phyloP scores from a whole-genome alignment of 2,888 invertebrate species.

The Poecilobothrus nobilitatus region DNA sequence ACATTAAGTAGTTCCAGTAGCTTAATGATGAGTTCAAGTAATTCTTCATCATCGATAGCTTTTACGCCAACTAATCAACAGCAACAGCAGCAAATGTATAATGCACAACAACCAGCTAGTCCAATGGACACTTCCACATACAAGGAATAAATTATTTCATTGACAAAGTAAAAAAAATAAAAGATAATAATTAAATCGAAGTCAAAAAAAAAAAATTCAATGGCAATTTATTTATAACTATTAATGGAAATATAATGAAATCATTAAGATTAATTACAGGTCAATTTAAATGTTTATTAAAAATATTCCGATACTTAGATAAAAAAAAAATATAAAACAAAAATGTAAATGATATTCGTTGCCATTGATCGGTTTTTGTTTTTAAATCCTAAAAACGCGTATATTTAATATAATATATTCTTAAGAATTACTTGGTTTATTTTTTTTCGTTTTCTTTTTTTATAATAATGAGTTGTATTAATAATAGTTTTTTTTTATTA shows the following conservation, averaged over 20 bases:
- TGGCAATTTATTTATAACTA: neutral
- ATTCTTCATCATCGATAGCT: slow-evolving; percentile 37
- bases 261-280: neutral
- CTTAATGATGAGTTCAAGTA: slow-evolving; percentile 34
- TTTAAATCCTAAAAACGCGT: no score
- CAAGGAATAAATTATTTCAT: slow-evolving; percentile 46
- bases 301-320: neutral
- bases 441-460: no score
- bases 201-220: neutral
- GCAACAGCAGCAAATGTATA: slow-evolving; percentile 31
- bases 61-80: slow-evolving; percentile 38
- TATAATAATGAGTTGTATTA: no score
- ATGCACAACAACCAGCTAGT: slow-evolving; percentile 53
- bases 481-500: no score
- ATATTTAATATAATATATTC: no score
- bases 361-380: neutral
- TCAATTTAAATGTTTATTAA: neutral
- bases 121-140: slow-evolving; percentile 64
- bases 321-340: neutral
- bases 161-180: slow-evolving; percentile 13
- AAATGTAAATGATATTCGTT: neutral
- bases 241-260: neutral
- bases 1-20: slow-evolving; percentile 31
- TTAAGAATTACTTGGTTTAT: no score
- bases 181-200: neutral